These are phyloP conservation scores for Sturnus vulgaris DNA, from an alignment of 2,113 vertebrate species.

Conservation along the genomic window DNA sequence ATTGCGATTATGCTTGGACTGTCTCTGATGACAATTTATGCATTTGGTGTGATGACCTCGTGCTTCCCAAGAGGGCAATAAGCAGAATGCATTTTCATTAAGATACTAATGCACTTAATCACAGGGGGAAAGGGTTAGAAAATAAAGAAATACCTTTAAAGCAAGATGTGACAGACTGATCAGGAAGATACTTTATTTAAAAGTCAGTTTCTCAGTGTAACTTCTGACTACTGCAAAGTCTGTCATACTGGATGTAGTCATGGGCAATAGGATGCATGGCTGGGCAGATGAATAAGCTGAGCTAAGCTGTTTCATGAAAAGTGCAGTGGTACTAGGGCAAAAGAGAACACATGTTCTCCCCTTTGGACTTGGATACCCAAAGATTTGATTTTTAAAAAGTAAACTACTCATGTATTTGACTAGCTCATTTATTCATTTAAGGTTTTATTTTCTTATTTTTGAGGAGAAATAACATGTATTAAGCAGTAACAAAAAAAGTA, in stretches of 20 bases:
- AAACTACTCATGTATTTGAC: not conserved
- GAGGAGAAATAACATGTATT: not conserved
- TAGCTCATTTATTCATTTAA: not conserved
- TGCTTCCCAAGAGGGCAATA: conserved; percentile 79
- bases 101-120: conserved; percentile 86
- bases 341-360: not conserved
- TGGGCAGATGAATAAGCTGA: not conserved
- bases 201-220: conserved; percentile 47
- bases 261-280: not conserved
- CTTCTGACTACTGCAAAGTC: not conserved
- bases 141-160: conserved; percentile 70
- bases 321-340: not conserved
- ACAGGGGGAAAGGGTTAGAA: conserved; percentile 75
- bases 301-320: not conserved
- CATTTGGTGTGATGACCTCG: conserved; percentile 78
- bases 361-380: not conserved
- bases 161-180: conserved; percentile 60
- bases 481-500: not conserved
- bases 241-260: not conserved
- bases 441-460: not conserved
- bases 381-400: not conserved
- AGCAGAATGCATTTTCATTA: conserved; percentile 86
- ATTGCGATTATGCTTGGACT: conserved; percentile 78
- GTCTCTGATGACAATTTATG: conserved; percentile 83
- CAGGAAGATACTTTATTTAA: conserved; percentile 56